A percentile compares a stretch with the other conserved stretches of the same genome.
Evolutionary conservation across 2,797 vertebrate species (phyloP).

Genomic region (Columba guinea): DNA sequence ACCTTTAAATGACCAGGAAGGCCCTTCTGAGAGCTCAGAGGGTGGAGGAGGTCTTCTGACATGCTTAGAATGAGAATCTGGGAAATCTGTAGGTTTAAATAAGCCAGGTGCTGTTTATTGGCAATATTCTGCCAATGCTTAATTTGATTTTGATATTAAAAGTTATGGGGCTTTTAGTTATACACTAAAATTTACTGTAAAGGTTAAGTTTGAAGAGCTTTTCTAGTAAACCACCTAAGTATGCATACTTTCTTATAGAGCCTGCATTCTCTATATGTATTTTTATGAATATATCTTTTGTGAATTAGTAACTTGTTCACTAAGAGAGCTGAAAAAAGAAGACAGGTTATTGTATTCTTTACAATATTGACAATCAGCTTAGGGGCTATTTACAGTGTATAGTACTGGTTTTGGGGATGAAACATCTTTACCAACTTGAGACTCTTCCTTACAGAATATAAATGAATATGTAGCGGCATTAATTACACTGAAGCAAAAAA

Average conservation of each 20-base stretch:
- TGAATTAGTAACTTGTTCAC: background rate
- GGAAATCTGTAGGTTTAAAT: background rate
- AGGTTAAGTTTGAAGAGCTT: background rate
- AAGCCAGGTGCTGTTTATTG: accelerated
- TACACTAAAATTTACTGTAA: background rate
- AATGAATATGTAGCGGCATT: conserved; percentile 92
- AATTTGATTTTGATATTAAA: background rate
- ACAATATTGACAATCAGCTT: accelerated
- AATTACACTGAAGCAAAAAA: conserved; percentile 92
- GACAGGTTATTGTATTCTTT: background rate
- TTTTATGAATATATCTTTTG: background rate
- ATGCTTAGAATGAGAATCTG: too few species aligned
- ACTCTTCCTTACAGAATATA: conserved; percentile 83
- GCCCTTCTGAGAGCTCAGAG: background rate
- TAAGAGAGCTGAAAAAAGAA: background rate
- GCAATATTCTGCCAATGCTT: background rate
- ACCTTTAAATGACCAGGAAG: background rate
- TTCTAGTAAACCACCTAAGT: background rate
- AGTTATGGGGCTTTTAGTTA: accelerated
- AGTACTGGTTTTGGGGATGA: background rate
- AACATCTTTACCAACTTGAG: conserved; percentile 12
- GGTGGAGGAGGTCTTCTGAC: background rate
- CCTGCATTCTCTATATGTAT: accelerated
- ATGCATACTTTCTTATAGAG: accelerated
- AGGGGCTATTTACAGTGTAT: background rate